Evolutionary conservation across 2,113 vertebrate genomes (phyloP), one percentile per base, ranked within the genome.

Genomic region (Sebastes schlegelii): DNA sequence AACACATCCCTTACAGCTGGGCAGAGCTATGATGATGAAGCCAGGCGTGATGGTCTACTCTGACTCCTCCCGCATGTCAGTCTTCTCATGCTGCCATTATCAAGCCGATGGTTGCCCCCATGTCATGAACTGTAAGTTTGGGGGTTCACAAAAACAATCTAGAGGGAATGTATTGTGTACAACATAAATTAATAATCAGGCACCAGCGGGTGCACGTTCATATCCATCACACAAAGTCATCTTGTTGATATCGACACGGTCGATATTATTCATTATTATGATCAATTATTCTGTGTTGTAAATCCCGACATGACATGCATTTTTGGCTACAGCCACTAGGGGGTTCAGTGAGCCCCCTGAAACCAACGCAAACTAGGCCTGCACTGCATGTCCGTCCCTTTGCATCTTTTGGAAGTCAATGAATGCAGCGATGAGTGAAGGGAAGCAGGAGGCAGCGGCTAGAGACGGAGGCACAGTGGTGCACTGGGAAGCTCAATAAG

Each of bases 401-500:
- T 45, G 77, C 80, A 74, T 90, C 68, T 82, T 81, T 86, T 83
- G 85, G 71, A 40, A 82, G 74, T 83, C 58, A 62, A 60, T 91
- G 80, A 89, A 87, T 69, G 71, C 78, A 62, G 69, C 14, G 46
- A 79, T 91, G 88, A 87, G 80, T 82, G 80, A 82, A 81, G 80
- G 83, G 72, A 54, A 84, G 86, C 79, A 76, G 84, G 67, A 57
- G 79, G 73, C 84, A 75, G 70, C 74, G 43, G 79, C 57, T 67
- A 14, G 74, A 67, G 66, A 79, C 8, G 64, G 81, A 73, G 75
- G 77, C 84, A 69, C 66, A 69, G 60, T 67, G 72, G 76, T 45
- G 14, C 77, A 52, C 81, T 83, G 82, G 74, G 74, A 91, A 74
- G 70, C 88, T 89, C 85, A 92, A 82, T 92, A 76, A 86, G 86